Evolutionary conservation across 2,888 invertebrate genomes (phyloP).

Genomic region (Keiferia lycopersicella): DNA sequence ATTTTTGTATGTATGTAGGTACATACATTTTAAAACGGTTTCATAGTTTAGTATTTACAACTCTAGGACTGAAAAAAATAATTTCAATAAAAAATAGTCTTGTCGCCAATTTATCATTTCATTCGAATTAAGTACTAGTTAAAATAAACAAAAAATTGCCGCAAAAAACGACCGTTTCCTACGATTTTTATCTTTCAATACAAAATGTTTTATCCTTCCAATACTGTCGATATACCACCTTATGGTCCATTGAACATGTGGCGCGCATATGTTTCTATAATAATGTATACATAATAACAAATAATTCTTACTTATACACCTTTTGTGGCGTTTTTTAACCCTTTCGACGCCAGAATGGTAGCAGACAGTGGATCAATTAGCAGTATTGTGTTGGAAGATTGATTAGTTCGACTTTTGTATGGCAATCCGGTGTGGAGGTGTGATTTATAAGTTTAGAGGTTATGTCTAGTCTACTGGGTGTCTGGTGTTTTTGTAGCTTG

Average conservation of each 20-base stretch:
- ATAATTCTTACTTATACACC: conserved; percentile 62
- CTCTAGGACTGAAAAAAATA: too few species aligned
- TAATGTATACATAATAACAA: conserved; percentile 65
- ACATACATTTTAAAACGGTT: too few species aligned
- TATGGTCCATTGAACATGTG: conserved; percentile 70
- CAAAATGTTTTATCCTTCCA: conserved; percentile 42
- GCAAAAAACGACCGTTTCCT: conserved; percentile 35
- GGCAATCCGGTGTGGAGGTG: conserved; percentile 30
- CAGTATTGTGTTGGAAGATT: conserved; percentile 49
- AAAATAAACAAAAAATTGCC: neutral
- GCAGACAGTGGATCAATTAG: conserved; percentile 64
- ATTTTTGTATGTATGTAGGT: too few species aligned
- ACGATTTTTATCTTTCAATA: conserved; percentile 55
- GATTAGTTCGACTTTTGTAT: conserved; percentile 43
- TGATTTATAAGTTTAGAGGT: conserved; percentile 15
- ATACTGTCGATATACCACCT: conserved; percentile 57
- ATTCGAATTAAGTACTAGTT: too few species aligned
- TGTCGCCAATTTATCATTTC: too few species aligned
- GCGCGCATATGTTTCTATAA: conserved; percentile 64
- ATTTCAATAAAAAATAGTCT: too few species aligned
- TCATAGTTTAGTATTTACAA: too few species aligned
- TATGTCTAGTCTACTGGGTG: neutral
- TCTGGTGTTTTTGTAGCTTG: neutral
- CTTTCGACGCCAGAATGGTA: conserved; percentile 62
- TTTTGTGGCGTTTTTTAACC: conserved; percentile 63